phyloP scores from a whole-genome alignment of 2,888 invertebrate genomes.

The Cryptophagus acutangulus region DNA sequence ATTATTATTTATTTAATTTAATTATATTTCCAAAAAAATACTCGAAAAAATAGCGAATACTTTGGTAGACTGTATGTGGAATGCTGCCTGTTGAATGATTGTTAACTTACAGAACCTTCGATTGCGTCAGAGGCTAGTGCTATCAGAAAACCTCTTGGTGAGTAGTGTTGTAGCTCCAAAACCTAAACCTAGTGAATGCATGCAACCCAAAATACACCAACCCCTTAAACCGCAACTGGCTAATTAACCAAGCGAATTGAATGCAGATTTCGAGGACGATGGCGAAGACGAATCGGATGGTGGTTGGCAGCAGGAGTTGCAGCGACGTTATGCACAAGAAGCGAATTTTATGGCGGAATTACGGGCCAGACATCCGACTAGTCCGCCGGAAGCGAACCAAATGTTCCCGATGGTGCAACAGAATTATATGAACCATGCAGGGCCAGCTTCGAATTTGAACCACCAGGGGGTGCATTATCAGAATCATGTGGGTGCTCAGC shows the following conservation, averaged over 20 bases:
- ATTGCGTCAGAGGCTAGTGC: constrained; percentile 38
- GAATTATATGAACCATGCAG: constrained; percentile 25
- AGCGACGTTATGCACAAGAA: constrained; percentile 56
- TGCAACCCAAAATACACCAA: too few relatives aligned
- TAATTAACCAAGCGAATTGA: too few relatives aligned
- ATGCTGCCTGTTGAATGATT: constrained; percentile 48
- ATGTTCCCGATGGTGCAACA: constrained; percentile 21
- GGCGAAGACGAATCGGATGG: constrained; percentile 58
- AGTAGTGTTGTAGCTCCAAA: constrained; percentile 36
- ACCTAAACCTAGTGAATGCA: too few relatives aligned
- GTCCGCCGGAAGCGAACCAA: constrained; percentile 40
- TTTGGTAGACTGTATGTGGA: constrained; percentile 45
- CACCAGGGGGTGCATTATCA: constrained; percentile 29
- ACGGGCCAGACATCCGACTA: constrained; percentile 50
- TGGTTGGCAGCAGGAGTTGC: constrained; percentile 56
- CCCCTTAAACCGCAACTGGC: too few relatives aligned
- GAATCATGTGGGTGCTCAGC: constrained; percentile 31
- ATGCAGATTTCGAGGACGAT: constrained; percentile 65
- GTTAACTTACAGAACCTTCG: constrained; percentile 45
- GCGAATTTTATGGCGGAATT: constrained; percentile 56
- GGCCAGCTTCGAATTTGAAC: constrained; percentile 27
- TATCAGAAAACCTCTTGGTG: constrained; percentile 57
- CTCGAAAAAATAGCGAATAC: constrained; percentile 13
- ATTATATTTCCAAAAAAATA: constrained; percentile 7
- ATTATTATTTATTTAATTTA: constrained; percentile 12